Evolutionary conservation across 1,140 invertebrate species (phyloP).

Genomic region (Chymomyza costata): DNA sequence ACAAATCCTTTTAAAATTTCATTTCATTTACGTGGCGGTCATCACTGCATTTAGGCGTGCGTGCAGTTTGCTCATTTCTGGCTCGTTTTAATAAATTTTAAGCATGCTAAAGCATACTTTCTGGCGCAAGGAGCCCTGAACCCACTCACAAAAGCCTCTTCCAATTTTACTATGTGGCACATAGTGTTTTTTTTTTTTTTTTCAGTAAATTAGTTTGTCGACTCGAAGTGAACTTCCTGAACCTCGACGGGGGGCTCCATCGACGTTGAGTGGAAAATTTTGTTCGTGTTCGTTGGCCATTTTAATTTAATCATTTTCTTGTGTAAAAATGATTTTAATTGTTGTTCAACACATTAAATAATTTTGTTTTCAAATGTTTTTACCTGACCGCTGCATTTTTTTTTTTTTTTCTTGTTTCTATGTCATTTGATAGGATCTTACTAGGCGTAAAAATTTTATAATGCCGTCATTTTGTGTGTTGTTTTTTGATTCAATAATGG

Average conservation of each 20-base stretch:
- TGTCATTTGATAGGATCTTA: constrained; percentile 25
- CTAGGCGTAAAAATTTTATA: constrained; percentile 28
- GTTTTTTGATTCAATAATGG: too few species aligned
- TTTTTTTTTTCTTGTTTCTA: constrained; percentile 20
- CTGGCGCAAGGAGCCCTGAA: too few species aligned
- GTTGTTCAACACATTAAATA: constrained; percentile 55
- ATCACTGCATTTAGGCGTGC: constrained; percentile 16
- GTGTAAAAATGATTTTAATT: constrained; percentile 60
- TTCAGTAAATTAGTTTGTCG: too few species aligned
- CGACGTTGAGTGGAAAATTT: constrained; percentile 16
- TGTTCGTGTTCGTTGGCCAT: constrained; percentile 39
- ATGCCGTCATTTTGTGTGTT: neutral
- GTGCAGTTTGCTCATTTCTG: constrained; percentile 39
- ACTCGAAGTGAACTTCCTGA: too few species aligned
- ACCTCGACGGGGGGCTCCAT: too few species aligned
- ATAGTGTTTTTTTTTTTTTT: too few species aligned
- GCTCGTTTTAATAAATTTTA: constrained; percentile 44
- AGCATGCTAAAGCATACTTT: constrained; percentile 35
- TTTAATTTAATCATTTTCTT: constrained; percentile 55
- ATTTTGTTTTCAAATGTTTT: constrained; percentile 48
- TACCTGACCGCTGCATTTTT: constrained; percentile 8
- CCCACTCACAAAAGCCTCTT: too few species aligned
- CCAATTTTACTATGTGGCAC: too few species aligned
- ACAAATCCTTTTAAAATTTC: constrained; percentile 12
- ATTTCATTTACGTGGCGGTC: too few species aligned